Percentiles rank a stretch among this genome's conserved stretches.
Conservation (phyloP, 2,113 vertebrate genomes). For the Cochlearius cochlearius region DNA sequence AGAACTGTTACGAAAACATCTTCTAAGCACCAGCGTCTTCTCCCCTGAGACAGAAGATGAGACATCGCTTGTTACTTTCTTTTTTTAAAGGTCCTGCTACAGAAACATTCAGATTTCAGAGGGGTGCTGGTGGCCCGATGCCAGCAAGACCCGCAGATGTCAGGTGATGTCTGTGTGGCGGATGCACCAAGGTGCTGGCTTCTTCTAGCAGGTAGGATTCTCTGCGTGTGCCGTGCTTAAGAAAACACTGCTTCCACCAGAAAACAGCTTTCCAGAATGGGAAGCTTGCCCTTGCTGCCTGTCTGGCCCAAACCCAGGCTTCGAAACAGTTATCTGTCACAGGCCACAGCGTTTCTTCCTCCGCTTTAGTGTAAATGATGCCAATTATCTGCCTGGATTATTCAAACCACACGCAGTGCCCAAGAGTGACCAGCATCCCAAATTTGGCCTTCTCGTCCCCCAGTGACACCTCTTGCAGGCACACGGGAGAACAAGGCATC, state of each 20-base stretch:
- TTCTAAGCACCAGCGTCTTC: background rate
- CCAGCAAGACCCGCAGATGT: background rate
- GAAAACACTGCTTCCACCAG: background rate
- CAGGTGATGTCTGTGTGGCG: background rate
- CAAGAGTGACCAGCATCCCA: background rate
- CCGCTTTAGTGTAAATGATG: background rate
- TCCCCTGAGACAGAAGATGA: background rate
- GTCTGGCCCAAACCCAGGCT: background rate
- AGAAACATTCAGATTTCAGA: background rate
- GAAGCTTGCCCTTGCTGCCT: background rate
- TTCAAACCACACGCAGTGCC: background rate
- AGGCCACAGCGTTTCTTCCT: background rate
- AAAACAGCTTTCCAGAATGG: background rate
- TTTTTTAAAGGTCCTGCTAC: background rate
- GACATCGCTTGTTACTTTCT: background rate
- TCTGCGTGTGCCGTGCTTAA: fast-evolving
- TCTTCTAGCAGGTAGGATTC: background rate
- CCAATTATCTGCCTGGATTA: background rate
- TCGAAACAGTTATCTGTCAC: background rate
- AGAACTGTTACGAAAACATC: background rate
- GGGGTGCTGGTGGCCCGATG: background rate
- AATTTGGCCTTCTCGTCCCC: background rate
- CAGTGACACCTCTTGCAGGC: background rate
- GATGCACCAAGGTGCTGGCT: background rate
- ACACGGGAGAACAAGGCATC: background rate